phyloP scores from a whole-genome alignment of 2,797 vertebrate species.

The Cirrhinus molitorella region DNA sequence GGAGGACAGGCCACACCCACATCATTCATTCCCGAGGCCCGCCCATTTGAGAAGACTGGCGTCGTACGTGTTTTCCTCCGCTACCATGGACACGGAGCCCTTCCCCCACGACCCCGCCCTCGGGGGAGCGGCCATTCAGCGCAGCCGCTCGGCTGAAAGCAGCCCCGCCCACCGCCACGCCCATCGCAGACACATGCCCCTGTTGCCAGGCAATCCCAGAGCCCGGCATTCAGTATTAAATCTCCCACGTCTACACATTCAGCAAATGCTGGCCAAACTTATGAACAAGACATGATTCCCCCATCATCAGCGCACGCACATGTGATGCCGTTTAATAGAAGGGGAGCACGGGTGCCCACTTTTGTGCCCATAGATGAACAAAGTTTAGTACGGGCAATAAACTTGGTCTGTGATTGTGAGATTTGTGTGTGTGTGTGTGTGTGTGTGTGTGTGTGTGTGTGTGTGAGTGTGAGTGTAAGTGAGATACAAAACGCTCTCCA shows the following conservation, averaged over 20 bases:
- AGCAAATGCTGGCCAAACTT: slow-evolving; percentile 91
- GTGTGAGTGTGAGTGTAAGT: slow-evolving; percentile 6
- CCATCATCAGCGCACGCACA: slow-evolving; percentile 9
- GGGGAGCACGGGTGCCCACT: neutral
- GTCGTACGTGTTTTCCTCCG: slow-evolving; percentile 93
- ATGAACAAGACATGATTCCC: slow-evolving; percentile 88
- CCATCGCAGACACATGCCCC: slow-evolving; percentile 84
- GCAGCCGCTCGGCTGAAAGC: slow-evolving; percentile 92
- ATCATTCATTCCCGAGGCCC: slow-evolving; percentile 91
- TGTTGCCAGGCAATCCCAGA: slow-evolving; percentile 77
- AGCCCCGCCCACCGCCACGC: slow-evolving; percentile 87
- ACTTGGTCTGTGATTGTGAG: slow-evolving; percentile 55
- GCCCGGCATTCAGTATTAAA: slow-evolving; percentile 89
- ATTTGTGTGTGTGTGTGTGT: slow-evolving; percentile 19
- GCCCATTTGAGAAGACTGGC: slow-evolving; percentile 93
- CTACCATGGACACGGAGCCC: slow-evolving; percentile 90
- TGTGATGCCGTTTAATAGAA: slow-evolving; percentile 9
- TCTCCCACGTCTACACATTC: slow-evolving; percentile 88
- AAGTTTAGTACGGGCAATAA: slow-evolving; percentile 55
- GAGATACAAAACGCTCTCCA: neutral
- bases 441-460: slow-evolving; percentile 18
- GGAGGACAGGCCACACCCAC: slow-evolving; percentile 90
- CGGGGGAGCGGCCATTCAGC: slow-evolving; percentile 89
- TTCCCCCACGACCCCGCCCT: slow-evolving; percentile 87
- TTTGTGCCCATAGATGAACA: slow-evolving; percentile 25